Conservation (phyloP, 2,113 vertebrate genomes). For the Urocitellus parryii region DNA sequence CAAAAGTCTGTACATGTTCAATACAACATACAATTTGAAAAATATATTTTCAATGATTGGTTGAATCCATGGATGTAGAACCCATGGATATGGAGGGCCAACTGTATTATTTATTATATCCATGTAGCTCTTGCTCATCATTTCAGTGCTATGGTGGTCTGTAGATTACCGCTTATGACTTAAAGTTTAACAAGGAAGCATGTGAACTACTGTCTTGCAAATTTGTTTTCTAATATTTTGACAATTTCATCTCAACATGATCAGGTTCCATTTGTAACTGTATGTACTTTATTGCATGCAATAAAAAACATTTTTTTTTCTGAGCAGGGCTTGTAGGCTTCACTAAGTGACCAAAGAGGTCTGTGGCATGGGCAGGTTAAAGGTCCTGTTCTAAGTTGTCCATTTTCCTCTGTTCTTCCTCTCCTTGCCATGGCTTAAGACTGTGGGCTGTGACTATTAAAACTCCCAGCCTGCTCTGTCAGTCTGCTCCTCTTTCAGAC, state of each 20-base stretch:
- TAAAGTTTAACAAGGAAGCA: neutral
- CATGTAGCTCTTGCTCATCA: rapidly evolving
- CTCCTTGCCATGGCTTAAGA: neutral
- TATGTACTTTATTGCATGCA: neutral
- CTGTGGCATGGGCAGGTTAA: neutral
- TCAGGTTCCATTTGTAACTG: neutral
- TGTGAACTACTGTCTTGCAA: neutral
- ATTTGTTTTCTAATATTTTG: neutral
- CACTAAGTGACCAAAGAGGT: neutral
- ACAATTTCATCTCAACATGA: neutral
- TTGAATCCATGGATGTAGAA: neutral
- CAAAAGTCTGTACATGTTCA: neutral
- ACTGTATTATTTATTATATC: rapidly evolving
- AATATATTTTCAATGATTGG: neutral
- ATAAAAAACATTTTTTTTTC: neutral
- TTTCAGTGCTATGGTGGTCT: neutral
- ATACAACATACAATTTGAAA: neutral
- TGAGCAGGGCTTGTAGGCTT: neutral
- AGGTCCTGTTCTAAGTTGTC: neutral
- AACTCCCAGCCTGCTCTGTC: neutral
- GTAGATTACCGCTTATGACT: neutral
- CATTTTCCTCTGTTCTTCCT: neutral
- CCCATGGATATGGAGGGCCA: rapidly evolving
- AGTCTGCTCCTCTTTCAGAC: neutral
- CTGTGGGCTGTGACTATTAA: too few relatives aligned